These are phyloP conservation scores for Eupithecia exiguata DNA, from an alignment of 2,888 invertebrate genomes.

Conservation along the genomic window DNA sequence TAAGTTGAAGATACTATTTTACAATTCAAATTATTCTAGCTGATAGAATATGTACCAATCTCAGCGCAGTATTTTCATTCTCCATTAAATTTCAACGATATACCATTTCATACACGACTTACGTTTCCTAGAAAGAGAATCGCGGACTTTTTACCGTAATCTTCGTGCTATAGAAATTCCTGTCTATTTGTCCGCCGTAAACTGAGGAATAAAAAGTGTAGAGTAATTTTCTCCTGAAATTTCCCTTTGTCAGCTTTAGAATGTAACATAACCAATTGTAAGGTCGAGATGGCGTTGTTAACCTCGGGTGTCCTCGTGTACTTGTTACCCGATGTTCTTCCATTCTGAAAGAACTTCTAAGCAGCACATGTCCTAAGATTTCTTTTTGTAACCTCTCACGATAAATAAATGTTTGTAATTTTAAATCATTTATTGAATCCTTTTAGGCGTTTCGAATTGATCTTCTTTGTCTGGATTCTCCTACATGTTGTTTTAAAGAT, in stretches of 20 bases:
- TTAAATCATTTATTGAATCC: neutral
- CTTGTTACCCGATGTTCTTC: conserved; percentile 51
- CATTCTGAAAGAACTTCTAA: conserved; percentile 38
- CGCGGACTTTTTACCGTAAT: conserved; percentile 31
- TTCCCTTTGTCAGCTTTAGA: conserved; percentile 33
- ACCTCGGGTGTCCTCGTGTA: conserved; percentile 54
- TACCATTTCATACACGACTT: conserved; percentile 28
- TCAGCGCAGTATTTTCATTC: conserved; percentile 18
- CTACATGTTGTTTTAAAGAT: conserved; percentile 15
- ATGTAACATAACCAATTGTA: conserved; percentile 51
- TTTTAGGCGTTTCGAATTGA: conserved; percentile 10
- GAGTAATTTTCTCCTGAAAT: conserved; percentile 21
- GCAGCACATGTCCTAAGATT: neutral
- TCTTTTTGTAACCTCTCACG: neutral
- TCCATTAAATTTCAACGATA: conserved; percentile 29
- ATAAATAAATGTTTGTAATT: conserved; percentile 4
- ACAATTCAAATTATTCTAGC: neutral
- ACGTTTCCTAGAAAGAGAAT: conserved; percentile 32
- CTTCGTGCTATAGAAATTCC: conserved; percentile 27
- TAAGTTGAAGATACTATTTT: neutral
- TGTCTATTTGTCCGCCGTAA: conserved; percentile 23
- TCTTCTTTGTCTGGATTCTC: conserved; percentile 25
- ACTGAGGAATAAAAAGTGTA: conserved; percentile 22
- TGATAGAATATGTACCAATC: neutral
- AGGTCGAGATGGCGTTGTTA: conserved; percentile 57